These are phyloP conservation scores for Cebidichthys violaceus DNA, from an alignment of 2,113 vertebrate species.

Conservation along the genomic window DNA sequence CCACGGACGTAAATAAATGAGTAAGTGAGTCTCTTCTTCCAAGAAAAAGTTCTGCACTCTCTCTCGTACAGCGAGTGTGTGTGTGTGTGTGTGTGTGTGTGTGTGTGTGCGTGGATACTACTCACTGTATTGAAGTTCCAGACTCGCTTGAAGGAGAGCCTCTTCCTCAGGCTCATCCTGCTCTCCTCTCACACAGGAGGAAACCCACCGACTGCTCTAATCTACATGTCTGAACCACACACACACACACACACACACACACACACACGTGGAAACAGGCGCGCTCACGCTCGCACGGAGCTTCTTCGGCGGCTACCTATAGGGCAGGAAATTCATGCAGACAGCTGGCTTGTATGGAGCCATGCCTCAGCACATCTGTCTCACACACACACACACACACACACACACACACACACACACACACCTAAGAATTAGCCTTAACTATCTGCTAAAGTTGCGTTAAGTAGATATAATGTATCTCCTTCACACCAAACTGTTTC, in stretches of 20 bases:
- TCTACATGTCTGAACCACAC: slow-evolving; percentile 71
- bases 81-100: slow-evolving; percentile 11
- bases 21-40: neutral
- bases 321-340: slow-evolving; percentile 40
- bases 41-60: neutral
- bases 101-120: slow-evolving; percentile 41
- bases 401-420: slow-evolving; percentile 3
- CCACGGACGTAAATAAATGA: neutral
- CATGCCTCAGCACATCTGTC: slow-evolving; percentile 42
- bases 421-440: neutral
- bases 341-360: slow-evolving; percentile 37
- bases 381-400: slow-evolving; percentile 4
- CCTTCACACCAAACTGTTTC: neutral
- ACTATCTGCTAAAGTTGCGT: slow-evolving; percentile 15
- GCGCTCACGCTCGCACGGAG: slow-evolving; percentile 25
- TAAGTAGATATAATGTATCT: neutral
- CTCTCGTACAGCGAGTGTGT: neutral
- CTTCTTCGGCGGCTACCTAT: slow-evolving; percentile 36
- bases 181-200: slow-evolving; percentile 70
- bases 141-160: slow-evolving; percentile 86
- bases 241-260: slow-evolving; percentile 52
- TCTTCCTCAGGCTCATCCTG: slow-evolving; percentile 86
- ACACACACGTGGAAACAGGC: slow-evolving; percentile 35
- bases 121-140: slow-evolving; percentile 85
- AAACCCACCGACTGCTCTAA: slow-evolving; percentile 48